Base-by-base conservation (phyloP, 1,140 invertebrate genomes). In the Drosophila parvula region DNA sequence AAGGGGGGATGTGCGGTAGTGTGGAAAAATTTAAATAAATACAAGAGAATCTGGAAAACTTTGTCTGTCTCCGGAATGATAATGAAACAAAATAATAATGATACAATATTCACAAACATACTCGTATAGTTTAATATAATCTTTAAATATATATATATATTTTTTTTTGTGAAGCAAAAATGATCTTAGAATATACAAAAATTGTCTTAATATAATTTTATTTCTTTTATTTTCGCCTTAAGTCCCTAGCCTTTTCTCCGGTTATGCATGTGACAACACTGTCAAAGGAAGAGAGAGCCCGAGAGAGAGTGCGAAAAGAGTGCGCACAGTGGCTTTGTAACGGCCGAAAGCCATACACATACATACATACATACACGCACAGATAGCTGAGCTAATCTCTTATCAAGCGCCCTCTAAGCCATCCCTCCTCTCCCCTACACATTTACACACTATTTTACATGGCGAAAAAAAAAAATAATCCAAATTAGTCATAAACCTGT, bases 331-430 rank as follows among this genome's bases (percentile, higher is more conserved):
- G 56, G 62, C 40, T 61, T 48, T 27, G 60, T 27, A 56, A 55
- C 16, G 32, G 61, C 47, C 50, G n/a, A 60, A 51, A 60, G 47
- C 18, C 79, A 61, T 48, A 77, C 63, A 41, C 53, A 47, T 16
- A 16, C 57, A 67, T 38, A 34, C 34, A 65, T 45, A 28, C 58
- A 43, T 30, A 18, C 16, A 27, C 30, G 45, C 30, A 64, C 44
- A 59, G 51, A 65, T 47, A 59, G 43, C 60, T 64, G 60, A 67
- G 75, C 76, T 86, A 88, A 86, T 88, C 83, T 88, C 79, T 88
- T 86, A 86, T 86, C 82, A 86, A 74, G 65, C 65, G 53, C 57
- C 30, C 36, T 41, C 22, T 18, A 51, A 47, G 43, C 60, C 32
- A 32, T 4, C 27, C 10, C 34, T 10, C n/a, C 18, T 27, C 28